Base-by-base conservation (phyloP, 2,797 vertebrate species). In the Sebastes aleutianus region DNA sequence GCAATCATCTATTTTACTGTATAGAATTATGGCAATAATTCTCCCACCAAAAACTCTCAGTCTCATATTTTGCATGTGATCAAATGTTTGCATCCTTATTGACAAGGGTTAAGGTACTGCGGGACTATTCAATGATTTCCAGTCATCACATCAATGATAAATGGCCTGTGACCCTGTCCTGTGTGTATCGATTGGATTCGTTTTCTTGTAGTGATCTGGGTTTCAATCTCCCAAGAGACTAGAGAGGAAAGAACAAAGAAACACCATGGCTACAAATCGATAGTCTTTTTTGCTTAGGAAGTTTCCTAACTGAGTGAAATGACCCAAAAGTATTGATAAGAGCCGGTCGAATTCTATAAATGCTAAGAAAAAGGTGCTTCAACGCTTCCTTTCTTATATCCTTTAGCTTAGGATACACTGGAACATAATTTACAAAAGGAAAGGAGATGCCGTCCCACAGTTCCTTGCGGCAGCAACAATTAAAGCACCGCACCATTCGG, bases 91-190 rank as follows among this genome's bases (percentile, higher is more conserved):
- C 8, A 54, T 31, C 10, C 4, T 29, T 14, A 36, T 5, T 68
- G 57, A n/a, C 22, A 36, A 50, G 29, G 10, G 11, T 31, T 70
- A 18, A 56, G 1, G 4, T 9, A 78, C 13, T 20, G 11, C 4
- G 18, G 29, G n/a, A 24, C 54, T 12, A 34, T 64, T 76, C 50
- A 81, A 22, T 77, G 34, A 80, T 58, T 56, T 69, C 64, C 54
- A 64, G 6, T 65, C 36, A 74, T 34, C 80, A 22, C 32, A 57
- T 34, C 50, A 27, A 43, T 67, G 63, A 75, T 18, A 24, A 65
- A 79, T 76, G 50, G 36, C 50, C 26, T 39, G n/a, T 36, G 64
- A 68, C 31, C 53, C 12, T 50, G 18, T 67, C 57, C 34, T n/a
- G 18, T 62, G 24, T 53, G 64, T 59, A 73, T 66, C 6, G 47